Conservation (phyloP, 2,888 invertebrate species). For the Meteorus colon region DNA sequence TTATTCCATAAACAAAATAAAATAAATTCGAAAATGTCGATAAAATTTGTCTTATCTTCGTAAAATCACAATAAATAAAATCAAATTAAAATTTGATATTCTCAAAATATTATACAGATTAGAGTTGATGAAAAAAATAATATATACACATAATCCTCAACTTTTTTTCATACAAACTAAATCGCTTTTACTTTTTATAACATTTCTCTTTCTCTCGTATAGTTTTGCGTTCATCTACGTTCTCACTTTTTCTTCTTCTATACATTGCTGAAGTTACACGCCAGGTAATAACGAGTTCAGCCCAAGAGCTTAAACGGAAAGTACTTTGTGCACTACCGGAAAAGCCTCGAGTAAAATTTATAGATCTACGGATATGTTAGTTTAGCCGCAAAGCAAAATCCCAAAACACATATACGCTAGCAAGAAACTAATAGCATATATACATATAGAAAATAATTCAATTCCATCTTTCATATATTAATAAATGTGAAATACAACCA, state of each 20-base stretch:
- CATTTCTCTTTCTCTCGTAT: not conserved
- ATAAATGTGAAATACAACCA: not conserved
- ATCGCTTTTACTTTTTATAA: not conserved
- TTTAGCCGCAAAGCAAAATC: constrained; percentile 2
- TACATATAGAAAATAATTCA: not conserved
- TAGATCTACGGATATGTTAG: constrained; percentile 40
- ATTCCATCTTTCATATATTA: not conserved
- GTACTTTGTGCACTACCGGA: constrained; percentile 45
- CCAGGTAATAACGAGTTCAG: constrained; percentile 42
- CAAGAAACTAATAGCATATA: not conserved
- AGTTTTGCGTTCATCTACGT: constrained; percentile 33
- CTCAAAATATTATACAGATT: no score
- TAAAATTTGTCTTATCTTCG: no score
- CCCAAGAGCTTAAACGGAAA: constrained; percentile 46
- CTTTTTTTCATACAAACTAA: not conserved
- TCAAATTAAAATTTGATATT: no score
- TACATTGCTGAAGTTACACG: constrained; percentile 29
- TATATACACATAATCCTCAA: not conserved
- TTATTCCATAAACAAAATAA: no score
- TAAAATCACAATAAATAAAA: no score
- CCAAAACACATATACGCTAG: not conserved
- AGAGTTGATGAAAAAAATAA: no score
- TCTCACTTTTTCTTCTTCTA: constrained; percentile 29
- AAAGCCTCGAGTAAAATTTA: constrained; percentile 47
- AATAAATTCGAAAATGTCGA: no score